phyloP scores from a whole-genome alignment of 2,888 invertebrate species.

The Campaea margaritaria region DNA sequence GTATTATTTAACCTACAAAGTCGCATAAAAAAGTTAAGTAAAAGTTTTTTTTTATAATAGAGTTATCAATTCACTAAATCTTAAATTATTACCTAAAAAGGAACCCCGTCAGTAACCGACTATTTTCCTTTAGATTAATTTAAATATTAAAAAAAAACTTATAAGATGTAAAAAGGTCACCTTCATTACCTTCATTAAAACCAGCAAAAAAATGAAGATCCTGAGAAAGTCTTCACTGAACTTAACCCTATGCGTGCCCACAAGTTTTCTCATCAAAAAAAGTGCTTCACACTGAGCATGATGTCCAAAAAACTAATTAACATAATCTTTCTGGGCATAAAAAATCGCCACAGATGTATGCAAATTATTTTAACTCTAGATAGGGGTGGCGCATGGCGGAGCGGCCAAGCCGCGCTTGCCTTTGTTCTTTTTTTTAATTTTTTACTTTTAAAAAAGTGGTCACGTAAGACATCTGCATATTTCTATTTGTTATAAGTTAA shows the following conservation, averaged over 20 bases:
- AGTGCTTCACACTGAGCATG: conserved; percentile 55
- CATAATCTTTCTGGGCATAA: conserved; percentile 75
- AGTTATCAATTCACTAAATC: no score
- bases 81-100: no score
- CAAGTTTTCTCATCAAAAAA: conserved; percentile 60
- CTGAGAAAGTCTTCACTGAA: conserved; percentile 49
- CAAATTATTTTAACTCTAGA: conserved; percentile 65
- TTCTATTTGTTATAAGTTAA: conserved; percentile 61
- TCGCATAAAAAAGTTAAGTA: no score
- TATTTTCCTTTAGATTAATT: no score
- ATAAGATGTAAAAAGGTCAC: conserved; percentile 2
- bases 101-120: no score
- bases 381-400: conserved; percentile 62
- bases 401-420: conserved; percentile 55
- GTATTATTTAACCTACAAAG: no score
- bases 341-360: conserved; percentile 80
- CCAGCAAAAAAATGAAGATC: conserved; percentile 29
- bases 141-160: background rate
- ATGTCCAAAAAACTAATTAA: conserved; percentile 80
- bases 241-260: conserved; percentile 37
- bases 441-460: conserved; percentile 72
- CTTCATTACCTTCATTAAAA: conserved; percentile 1
- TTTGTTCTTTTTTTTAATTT: conserved; percentile 57
- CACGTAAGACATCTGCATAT: conserved; percentile 72
- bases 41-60: no score